Evolutionary conservation across 2,888 invertebrate species (phyloP).

Genomic region (Sinopyrophorus schimmeli): DNA sequence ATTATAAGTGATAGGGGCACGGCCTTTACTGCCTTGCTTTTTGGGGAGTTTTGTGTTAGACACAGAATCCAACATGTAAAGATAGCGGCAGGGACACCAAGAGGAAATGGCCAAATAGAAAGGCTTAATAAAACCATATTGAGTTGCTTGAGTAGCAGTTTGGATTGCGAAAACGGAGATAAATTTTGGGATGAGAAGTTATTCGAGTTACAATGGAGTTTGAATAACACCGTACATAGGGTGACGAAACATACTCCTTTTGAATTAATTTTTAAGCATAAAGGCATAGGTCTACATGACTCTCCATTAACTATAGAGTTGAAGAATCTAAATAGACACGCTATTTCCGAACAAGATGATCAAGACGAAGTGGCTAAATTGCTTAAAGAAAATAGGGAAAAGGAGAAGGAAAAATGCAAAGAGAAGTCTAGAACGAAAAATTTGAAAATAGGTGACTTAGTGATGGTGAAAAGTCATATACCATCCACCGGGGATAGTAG

Average conservation of each 20-base stretch:
- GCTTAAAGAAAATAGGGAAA: too few relatives aligned
- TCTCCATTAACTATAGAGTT: slow-evolving; percentile 6
- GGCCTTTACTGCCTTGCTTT: slow-evolving; percentile 15
- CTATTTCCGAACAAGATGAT: too few relatives aligned
- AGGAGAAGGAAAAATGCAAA: too few relatives aligned
- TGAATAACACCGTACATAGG: slow-evolving; percentile 10
- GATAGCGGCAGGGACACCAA: slow-evolving; percentile 22
- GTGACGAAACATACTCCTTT: slow-evolving; percentile 10
- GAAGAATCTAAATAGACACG: not conserved
- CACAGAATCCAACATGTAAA: slow-evolving; percentile 26
- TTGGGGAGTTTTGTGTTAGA: slow-evolving; percentile 15
- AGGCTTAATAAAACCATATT: slow-evolving; percentile 18
- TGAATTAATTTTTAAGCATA: slow-evolving; percentile 10
- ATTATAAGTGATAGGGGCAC: slow-evolving; percentile 26
- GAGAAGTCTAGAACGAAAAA: too few relatives aligned
- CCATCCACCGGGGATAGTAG: slow-evolving; percentile 5
- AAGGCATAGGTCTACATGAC: not conserved
- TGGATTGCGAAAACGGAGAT: slow-evolving; percentile 9
- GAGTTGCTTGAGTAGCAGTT: slow-evolving; percentile 1
- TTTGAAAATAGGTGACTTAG: not conserved
- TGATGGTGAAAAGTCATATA: not conserved
- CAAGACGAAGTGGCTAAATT: too few relatives aligned
- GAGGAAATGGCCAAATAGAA: slow-evolving; percentile 29
- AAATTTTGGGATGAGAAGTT: slow-evolving; percentile 1
- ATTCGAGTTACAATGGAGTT: slow-evolving; percentile 9